Evolutionary conservation across 2,797 vertebrate species (phyloP).

Genomic region (Notamacropus eugenii): DNA sequence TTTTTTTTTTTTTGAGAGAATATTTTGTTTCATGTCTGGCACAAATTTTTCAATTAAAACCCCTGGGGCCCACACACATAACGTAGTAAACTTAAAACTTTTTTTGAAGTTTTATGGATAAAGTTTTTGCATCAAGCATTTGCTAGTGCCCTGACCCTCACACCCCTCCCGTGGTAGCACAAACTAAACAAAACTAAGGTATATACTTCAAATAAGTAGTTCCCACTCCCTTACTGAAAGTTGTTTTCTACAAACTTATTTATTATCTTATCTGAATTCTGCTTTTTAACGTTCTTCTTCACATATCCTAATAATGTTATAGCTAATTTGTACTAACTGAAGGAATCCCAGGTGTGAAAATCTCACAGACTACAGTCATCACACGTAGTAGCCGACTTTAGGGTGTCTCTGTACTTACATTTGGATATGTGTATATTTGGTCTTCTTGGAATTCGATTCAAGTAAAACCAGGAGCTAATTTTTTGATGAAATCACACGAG

Average conservation of each 20-base stretch:
- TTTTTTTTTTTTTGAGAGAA: slow-evolving; percentile 1
- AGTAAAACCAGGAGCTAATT: slow-evolving; percentile 12
- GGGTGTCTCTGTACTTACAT: background rate
- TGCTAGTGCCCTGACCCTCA: rapidly evolving
- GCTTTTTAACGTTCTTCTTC: background rate
- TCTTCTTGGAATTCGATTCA: background rate
- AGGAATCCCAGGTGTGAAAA: background rate
- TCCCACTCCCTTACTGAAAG: background rate
- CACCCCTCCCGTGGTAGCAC: background rate
- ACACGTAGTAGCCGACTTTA: background rate
- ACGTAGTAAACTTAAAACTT: background rate
- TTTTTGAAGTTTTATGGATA: background rate
- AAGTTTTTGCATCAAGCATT: background rate
- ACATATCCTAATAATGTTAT: background rate
- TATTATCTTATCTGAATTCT: background rate
- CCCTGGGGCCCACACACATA: background rate
- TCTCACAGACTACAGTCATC: background rate
- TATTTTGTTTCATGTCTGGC: background rate
- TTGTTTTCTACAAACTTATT: background rate
- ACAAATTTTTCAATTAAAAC: slow-evolving; percentile 3
- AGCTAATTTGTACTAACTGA: background rate
- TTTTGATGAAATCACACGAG: background rate
- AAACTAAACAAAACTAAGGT: background rate
- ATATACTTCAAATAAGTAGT: background rate
- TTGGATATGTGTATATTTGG: background rate